Evolutionary conservation across 2,113 vertebrate species (phyloP), one percentile per base, ranked within the genome.

Genomic region (Gambusia holbrooki): DNA sequence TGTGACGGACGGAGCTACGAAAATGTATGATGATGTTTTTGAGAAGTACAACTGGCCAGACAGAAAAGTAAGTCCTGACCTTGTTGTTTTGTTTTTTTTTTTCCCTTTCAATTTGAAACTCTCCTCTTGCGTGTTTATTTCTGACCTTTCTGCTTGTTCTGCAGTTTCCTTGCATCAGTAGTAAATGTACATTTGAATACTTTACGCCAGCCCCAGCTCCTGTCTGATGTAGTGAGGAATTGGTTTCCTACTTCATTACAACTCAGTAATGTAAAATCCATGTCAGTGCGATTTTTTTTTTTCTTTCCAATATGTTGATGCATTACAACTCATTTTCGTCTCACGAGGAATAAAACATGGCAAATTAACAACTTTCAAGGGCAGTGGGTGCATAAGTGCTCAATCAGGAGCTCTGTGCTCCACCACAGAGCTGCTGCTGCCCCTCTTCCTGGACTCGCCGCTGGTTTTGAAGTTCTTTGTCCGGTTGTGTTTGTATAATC

Each of bases 1-100:
- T 30, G 95, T 99, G 81, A 99, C 98, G 0, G 98, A 99, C 30
- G 98, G 98, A 72, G 98, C 97, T 0, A 98, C 98, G 62, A 93
- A 96, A 87, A 99, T 97, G 68, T 97, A 98, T 0, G 97, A 99
- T 2, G 94, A 96, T 0, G 96, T 98, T 88, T 99, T 99, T 91
- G 96, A 95, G 17, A 98, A 97, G 86, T 96, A 96, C 87, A 99
- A 99, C 1, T 98, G 97, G 97, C 98, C 98, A 0, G 96, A 99
- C 61, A 94, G 97, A 80, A 99, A 98, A 95, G 98, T 98, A 69
- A 93, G 95, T 83, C 37, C 69, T 40, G 63, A 51, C 64, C 13
- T 45, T 29, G 33, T 13, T n/a, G n/a, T n/a, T n/a, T n/a, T n/a
- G n/a, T n/a, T n/a, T n/a, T n/a, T n/a, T 37, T 11, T 37, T 14